Percentiles rank a stretch among this genome's conserved stretches.
These are phyloP conservation scores for Eublepharis macularius DNA, from an alignment of 2,113 vertebrate genomes.

Conservation along the genomic window DNA sequence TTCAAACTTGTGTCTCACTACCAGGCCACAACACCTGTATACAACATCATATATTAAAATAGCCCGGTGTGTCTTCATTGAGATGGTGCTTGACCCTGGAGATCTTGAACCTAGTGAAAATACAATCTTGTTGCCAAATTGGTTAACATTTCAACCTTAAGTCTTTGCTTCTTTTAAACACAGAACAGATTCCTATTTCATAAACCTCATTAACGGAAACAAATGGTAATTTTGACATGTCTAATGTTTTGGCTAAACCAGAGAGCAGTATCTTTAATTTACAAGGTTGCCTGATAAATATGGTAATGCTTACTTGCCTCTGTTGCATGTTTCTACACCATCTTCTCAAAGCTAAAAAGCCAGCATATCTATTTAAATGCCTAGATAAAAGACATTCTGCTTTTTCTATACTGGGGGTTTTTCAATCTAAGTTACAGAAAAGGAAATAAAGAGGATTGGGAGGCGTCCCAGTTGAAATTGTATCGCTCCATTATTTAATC, in stretches of 20 bases:
- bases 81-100: too few relatives aligned
- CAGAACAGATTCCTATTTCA: constrained; percentile 7
- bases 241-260: constrained; percentile 42
- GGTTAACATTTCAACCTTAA: constrained; percentile 1
- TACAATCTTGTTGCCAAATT: neutral
- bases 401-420: neutral
- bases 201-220: constrained; percentile 1
- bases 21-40: too few relatives aligned
- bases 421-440: neutral
- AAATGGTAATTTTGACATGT: neutral
- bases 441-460: neutral
- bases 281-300: constrained; percentile 13
- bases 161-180: constrained; percentile 38
- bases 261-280: constrained; percentile 57
- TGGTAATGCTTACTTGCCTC: neutral
- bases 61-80: too few relatives aligned
- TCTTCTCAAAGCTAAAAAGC: neutral
- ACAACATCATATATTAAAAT: too few relatives aligned
- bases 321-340: constrained; percentile 8
- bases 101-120: neutral
- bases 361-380: neutral
- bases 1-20: too few relatives aligned
- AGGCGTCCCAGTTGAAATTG: neutral
- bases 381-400: neutral
- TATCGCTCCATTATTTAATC: neutral